Conservation (phyloP, 2,888 invertebrate genomes). For the Carpatolechia fugitivella region DNA sequence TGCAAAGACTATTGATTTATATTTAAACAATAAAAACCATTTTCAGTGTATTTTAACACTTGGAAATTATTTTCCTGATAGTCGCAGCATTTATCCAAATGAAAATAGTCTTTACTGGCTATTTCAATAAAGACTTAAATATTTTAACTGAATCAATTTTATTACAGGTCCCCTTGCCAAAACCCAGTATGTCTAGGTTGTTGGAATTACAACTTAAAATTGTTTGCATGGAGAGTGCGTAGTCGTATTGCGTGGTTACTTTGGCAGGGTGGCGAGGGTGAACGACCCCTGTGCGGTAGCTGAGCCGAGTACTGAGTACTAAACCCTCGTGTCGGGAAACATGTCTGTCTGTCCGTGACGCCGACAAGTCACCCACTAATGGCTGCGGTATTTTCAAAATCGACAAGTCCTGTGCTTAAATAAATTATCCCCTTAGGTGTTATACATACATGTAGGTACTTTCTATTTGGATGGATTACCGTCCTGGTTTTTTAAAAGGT, state of each 20-base stretch:
- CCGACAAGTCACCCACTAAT: conserved; percentile 39
- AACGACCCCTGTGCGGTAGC: conserved; percentile 42
- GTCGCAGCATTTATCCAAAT: conserved; percentile 14
- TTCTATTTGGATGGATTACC: too few relatives aligned
- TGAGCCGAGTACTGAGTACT: neutral
- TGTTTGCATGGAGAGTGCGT: conserved; percentile 2
- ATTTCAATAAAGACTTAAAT: conserved; percentile 24
- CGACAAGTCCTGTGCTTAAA: conserved; percentile 13
- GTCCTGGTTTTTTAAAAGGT: too few relatives aligned
- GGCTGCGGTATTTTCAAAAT: conserved; percentile 18
- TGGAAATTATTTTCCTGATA: conserved; percentile 27
- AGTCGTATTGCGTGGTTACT: neutral
- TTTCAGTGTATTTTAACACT: conserved; percentile 31
- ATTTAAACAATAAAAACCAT: conserved; percentile 17
- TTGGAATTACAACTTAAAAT: neutral
- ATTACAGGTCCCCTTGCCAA: conserved; percentile 19
- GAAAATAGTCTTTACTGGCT: conserved; percentile 26
- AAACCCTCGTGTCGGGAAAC: conserved; percentile 40
- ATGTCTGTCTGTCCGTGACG: conserved; percentile 37
- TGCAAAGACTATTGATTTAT: conserved; percentile 23
- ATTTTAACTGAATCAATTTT: conserved; percentile 17
- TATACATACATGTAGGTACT: neutral
- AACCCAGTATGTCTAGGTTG: neutral
- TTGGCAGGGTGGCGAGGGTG: conserved; percentile 38
- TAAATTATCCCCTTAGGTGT: conserved; percentile 8